Evolutionary conservation across 2,888 invertebrate species (phyloP).

Genomic region (Epistrophe grossulariae): DNA sequence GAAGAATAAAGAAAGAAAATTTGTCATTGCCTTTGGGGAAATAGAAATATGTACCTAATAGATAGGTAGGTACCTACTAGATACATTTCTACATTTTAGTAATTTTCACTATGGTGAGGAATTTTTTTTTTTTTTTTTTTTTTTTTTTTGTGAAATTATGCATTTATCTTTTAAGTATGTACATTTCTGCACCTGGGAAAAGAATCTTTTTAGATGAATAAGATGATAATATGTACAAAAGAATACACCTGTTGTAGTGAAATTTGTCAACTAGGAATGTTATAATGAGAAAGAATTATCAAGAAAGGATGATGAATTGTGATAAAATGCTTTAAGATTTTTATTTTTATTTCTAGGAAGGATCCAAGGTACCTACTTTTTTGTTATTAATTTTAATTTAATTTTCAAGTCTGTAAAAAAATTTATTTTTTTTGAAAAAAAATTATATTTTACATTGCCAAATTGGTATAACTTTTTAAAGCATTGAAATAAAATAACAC

Average conservation of each 20-base stretch:
- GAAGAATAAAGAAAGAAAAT: constrained; percentile 45
- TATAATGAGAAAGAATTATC: constrained; percentile 1
- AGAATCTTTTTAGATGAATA: not conserved
- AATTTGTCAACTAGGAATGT: not conserved
- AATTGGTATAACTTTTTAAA: no score
- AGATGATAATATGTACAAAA: not conserved
- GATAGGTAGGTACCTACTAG: not conserved
- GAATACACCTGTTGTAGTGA: not conserved
- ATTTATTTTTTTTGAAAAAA: no score
- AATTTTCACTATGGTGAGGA: constrained; percentile 52
- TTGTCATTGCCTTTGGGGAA: constrained; percentile 60
- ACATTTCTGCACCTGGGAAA: constrained; percentile 4
- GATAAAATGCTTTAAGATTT: not conserved
- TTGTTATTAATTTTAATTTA: no score
- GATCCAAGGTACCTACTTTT: no score
- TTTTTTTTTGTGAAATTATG: constrained; percentile 45
- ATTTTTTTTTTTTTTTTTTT: not conserved
- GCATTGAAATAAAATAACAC: no score
- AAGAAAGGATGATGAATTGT: not conserved
- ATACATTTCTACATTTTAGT: not conserved
- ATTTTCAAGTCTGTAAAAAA: no score
- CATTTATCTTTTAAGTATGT: not conserved
- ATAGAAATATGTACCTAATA: not conserved
- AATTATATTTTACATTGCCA: no score
- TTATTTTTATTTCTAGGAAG: no score